phyloP scores from a whole-genome alignment of 2,888 invertebrate species.

The Saturnia pavonia region DNA sequence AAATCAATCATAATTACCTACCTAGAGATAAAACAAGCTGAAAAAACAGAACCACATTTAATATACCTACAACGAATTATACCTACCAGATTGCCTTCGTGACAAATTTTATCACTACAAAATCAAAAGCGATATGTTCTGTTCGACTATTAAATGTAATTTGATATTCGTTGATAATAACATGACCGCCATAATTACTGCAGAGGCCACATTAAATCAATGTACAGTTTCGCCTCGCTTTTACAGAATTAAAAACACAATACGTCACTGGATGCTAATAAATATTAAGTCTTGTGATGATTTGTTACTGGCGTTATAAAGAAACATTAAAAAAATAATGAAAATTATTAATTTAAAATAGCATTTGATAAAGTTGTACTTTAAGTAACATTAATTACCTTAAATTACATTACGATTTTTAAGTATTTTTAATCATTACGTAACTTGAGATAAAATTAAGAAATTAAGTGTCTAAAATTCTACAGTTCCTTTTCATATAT shows the following conservation, averaged over 20 bases:
- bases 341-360: neutral
- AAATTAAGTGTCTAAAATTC: neutral
- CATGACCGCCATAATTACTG: neutral
- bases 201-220: conserved; percentile 18
- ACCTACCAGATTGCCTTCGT: neutral
- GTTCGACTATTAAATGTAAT: conserved; percentile 5
- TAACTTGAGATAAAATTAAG: neutral
- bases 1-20: neutral
- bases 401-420: neutral
- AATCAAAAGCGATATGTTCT: neutral
- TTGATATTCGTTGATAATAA: neutral
- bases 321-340: neutral
- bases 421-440: neutral
- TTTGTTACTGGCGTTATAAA: conserved; percentile 34
- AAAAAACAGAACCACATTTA: neutral
- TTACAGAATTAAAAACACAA: conserved; percentile 41
- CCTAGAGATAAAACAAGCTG: neutral
- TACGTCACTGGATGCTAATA: conserved; percentile 57
- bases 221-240: conserved; percentile 36
- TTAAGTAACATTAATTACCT: neutral
- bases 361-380: neutral
- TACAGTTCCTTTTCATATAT: neutral
- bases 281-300: conserved; percentile 50
- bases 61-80: neutral
- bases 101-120: conserved; percentile 4